These are phyloP conservation scores for Brachyrhaphis roseni DNA, from an alignment of 2,797 vertebrate genomes.

Conservation along the genomic window DNA sequence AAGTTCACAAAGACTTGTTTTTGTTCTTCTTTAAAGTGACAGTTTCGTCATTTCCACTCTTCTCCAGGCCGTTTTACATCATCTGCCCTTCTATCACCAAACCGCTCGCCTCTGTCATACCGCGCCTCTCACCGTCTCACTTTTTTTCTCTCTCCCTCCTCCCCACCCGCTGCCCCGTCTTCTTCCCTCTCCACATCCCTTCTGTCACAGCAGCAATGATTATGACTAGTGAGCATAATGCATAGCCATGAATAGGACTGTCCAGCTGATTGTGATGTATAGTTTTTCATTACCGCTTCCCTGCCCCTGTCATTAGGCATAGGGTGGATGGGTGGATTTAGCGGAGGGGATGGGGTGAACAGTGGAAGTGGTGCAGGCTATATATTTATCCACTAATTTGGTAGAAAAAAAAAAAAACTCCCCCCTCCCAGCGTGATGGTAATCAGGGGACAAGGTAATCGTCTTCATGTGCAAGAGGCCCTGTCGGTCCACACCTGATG, in stretches of 20 bases:
- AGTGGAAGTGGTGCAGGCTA: constrained; percentile 80
- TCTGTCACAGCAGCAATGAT: constrained; percentile 85
- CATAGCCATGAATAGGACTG: constrained; percentile 97
- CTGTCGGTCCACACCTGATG: constrained; percentile 91
- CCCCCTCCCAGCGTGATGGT: constrained; percentile 94
- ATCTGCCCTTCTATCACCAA: constrained; percentile 34
- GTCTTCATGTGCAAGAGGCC: constrained; percentile 85
- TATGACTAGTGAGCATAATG: constrained; percentile 95
- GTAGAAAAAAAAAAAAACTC: constrained; percentile 83
- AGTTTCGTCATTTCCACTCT: constrained; percentile 39
- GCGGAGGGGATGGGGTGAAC: constrained; percentile 49
- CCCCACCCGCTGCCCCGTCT: constrained; percentile 6
- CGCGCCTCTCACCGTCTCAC: constrained; percentile 39
- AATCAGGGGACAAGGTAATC: constrained; percentile 98
- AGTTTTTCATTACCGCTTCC: constrained; percentile 99
- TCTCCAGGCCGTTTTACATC: constrained; percentile 59
- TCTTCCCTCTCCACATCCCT: constrained; percentile 56
- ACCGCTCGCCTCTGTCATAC: constrained; percentile 23
- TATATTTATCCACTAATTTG: constrained; percentile 99
- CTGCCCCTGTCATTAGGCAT: constrained; percentile 96
- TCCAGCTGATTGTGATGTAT: constrained; percentile 99
- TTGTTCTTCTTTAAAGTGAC: constrained; percentile 25
- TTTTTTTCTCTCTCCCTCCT: constrained; percentile 5
- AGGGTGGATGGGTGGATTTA: constrained; percentile 80
- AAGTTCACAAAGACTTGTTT: constrained; percentile 26